phyloP scores from a whole-genome alignment of 2,113 vertebrate species.

The Megaceryle maxima region DNA sequence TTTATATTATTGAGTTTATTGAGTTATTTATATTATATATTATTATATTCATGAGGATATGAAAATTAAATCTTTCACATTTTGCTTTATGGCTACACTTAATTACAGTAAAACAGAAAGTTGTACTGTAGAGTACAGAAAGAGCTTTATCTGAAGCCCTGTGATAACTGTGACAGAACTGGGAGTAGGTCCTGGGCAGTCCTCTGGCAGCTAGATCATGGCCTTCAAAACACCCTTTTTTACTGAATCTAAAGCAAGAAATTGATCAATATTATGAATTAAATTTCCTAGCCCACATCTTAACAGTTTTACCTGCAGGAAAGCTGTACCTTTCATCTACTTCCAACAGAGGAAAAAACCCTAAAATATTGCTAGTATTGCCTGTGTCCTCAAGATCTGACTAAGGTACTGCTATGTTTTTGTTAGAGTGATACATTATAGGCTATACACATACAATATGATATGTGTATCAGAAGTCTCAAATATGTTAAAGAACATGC shows the following conservation, averaged over 20 bases:
- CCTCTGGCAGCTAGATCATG: background rate
- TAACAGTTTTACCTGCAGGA: background rate
- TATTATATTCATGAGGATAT: background rate
- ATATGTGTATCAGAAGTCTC: background rate
- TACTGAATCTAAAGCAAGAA: background rate
- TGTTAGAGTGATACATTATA: background rate
- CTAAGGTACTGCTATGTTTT: background rate
- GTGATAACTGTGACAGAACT: background rate
- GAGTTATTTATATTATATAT: too few species aligned
- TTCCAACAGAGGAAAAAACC: background rate
- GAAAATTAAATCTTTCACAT: background rate
- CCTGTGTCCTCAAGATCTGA: background rate
- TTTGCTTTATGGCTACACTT: background rate
- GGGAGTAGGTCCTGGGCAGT: background rate
- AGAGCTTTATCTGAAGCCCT: background rate
- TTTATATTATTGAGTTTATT: background rate
- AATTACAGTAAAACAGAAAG: background rate
- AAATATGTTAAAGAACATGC: background rate
- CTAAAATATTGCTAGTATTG: background rate
- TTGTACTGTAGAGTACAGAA: too few species aligned
- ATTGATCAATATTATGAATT: background rate
- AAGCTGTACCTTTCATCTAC: background rate
- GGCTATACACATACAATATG: background rate
- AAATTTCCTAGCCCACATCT: background rate
- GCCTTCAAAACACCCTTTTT: background rate